These are phyloP conservation scores for Stramonita haemastoma DNA, from an alignment of 2,888 invertebrate genomes.

Conservation along the genomic window DNA sequence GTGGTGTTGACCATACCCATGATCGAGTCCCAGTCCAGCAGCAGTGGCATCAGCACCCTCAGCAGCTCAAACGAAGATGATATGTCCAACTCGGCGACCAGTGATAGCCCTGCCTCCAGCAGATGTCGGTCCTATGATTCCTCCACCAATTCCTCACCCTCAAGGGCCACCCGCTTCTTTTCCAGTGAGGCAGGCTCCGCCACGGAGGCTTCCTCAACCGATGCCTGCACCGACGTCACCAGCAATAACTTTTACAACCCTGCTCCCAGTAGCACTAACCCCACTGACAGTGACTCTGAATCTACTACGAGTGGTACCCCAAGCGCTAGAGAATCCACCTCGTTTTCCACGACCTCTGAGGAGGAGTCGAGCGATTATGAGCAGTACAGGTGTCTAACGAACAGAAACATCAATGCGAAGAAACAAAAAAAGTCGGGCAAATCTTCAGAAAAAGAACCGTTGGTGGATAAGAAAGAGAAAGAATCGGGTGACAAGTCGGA, in stretches of 20 bases:
- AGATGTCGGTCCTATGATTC: not conserved
- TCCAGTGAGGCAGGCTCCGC: not conserved
- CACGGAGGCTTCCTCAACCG: not conserved
- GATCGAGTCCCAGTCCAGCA: not conserved
- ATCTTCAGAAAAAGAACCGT: not conserved
- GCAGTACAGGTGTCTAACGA: not conserved
- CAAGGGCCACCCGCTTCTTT: not conserved
- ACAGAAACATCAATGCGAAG: conserved; percentile 18
- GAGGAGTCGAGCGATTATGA: not conserved
- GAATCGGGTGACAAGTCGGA: not conserved
- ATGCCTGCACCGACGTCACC: not conserved
- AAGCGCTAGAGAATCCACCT: not conserved
- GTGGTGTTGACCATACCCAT: conserved; percentile 3
- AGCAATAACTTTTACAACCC: not conserved
- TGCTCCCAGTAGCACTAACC: not conserved
- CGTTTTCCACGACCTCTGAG: not conserved
- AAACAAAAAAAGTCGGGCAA: not conserved
- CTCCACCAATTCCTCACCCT: not conserved
- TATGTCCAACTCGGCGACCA: not conserved
- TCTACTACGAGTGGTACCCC: not conserved
- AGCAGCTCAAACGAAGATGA: not conserved
- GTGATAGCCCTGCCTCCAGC: not conserved
- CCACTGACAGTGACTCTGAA: not conserved
- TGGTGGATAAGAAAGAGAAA: not conserved
- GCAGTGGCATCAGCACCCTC: not conserved